These are phyloP conservation scores for Caenorhabditis imperialis DNA, from an alignment of 2,888 invertebrate genomes.

Conservation along the genomic window DNA sequence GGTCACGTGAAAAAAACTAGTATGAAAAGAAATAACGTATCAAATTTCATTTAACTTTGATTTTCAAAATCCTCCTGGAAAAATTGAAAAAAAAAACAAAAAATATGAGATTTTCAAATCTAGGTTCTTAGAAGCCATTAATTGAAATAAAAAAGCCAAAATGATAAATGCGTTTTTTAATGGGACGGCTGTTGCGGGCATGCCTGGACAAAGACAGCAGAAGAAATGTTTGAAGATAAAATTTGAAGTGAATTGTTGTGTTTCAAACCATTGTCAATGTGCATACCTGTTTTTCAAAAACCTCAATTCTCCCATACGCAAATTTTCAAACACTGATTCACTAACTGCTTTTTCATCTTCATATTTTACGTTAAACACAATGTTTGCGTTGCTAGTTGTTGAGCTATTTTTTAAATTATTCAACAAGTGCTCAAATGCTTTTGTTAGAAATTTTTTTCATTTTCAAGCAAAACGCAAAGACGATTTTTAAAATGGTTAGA, in stretches of 20 bases:
- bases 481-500: slow-evolving; percentile 5
- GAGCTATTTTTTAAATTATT: too few species aligned
- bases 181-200: slow-evolving; percentile 25
- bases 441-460: too few species aligned
- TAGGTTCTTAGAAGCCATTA: slow-evolving; percentile 26
- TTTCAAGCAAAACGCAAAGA: too few species aligned
- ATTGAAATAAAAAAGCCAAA: slow-evolving; percentile 32
- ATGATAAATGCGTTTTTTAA: slow-evolving; percentile 34
- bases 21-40: too few species aligned
- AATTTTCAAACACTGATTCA: slow-evolving; percentile 1
- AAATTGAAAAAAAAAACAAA: slow-evolving; percentile 7
- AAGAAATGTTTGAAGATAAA: background rate
- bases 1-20: too few species aligned
- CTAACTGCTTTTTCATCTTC: background rate
- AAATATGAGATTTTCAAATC: slow-evolving; percentile 4
- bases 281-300: too few species aligned
- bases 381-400: too few species aligned
- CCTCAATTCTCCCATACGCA: too few species aligned
- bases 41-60: slow-evolving; percentile 57
- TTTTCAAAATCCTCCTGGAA: background rate
- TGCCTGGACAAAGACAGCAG: background rate
- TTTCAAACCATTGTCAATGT: too few species aligned
- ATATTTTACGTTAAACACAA: background rate
- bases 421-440: too few species aligned
- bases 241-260: too few species aligned